A percentile compares a stretch with the other conserved stretches of the same genome.
phyloP scores from a whole-genome alignment of 2,888 invertebrate genomes.

The Apotomis turbidana region DNA sequence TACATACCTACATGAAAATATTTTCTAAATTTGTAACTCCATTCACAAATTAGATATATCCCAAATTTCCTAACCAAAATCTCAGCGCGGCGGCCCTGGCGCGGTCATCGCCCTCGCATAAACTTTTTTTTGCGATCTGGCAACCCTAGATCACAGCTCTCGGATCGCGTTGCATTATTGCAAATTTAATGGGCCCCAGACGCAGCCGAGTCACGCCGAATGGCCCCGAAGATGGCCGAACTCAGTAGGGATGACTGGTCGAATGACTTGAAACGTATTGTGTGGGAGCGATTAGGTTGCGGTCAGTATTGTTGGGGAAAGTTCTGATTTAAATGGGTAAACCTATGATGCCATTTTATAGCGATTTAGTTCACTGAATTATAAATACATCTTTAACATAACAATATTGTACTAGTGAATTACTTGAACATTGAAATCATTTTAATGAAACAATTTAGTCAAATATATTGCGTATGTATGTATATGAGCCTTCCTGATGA shows the following conservation, averaged over 20 bases:
- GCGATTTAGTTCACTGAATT: neutral
- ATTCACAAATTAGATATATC: too few relatives aligned
- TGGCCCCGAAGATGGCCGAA: conserved; percentile 23
- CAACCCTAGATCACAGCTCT: conserved; percentile 41
- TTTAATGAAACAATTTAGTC: too few relatives aligned
- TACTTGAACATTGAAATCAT: too few relatives aligned
- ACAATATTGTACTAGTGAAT: too few relatives aligned
- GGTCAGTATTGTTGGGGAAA: conserved; percentile 20
- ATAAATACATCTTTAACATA: too few relatives aligned
- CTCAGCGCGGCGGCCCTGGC: conserved; percentile 6
- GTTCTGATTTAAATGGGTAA: conserved; percentile 5
- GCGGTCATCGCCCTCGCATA: conserved; percentile 32
- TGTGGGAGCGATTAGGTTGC: conserved; percentile 8
- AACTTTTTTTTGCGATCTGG: conserved; percentile 32
- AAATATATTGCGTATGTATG: too few relatives aligned
- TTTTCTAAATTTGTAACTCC: too few relatives aligned
- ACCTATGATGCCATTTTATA: neutral
- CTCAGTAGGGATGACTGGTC: neutral
- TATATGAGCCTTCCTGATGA: too few relatives aligned
- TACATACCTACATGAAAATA: too few relatives aligned
- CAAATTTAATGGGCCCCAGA: conserved; percentile 41
- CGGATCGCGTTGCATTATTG: conserved; percentile 40
- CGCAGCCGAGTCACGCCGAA: conserved; percentile 23
- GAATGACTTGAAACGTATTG: conserved; percentile 4
- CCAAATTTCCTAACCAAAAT: too few relatives aligned